Evolutionary conservation across 2,888 invertebrate species (phyloP).

Genomic region (Crocallis elinguaria): DNA sequence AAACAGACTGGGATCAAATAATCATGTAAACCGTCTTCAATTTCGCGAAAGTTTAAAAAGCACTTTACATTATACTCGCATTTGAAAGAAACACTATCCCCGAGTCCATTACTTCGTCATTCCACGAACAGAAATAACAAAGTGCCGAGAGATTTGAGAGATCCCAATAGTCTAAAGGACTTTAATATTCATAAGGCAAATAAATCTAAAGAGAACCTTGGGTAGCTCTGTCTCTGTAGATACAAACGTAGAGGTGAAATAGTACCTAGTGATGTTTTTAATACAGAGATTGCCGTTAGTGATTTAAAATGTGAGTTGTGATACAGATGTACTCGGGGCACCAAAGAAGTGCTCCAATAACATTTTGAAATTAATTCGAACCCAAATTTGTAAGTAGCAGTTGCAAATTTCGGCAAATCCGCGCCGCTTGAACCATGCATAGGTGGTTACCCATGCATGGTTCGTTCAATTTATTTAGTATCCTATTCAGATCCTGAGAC

Average conservation of each 20-base stretch:
- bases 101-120: conserved; percentile 51
- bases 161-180: conserved; percentile 57
- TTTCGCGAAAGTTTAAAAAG: conserved; percentile 10
- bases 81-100: conserved; percentile 50
- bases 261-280: conserved; percentile 4
- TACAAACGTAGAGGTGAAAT: not conserved
- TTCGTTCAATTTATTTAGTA: no score
- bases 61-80: conserved; percentile 35
- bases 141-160: conserved; percentile 60
- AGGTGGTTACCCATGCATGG: no score
- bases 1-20: no score
- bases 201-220: conserved; percentile 46
- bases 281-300: not conserved
- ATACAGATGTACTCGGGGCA: no score
- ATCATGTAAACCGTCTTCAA: no score
- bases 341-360: no score
- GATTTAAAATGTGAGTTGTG: not conserved
- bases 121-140: conserved; percentile 57
- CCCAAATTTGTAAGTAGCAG: no score
- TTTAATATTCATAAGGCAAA: conserved; percentile 70
- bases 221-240: conserved; percentile 1
- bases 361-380: no score
- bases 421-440: no score
- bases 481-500: no score
- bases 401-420: no score